A percentile compares a stretch with the other conserved stretches of the same genome.
Evolutionary conservation across 2,113 vertebrate species (phyloP).

Genomic region (Phalacrocorax pelagicus): DNA sequence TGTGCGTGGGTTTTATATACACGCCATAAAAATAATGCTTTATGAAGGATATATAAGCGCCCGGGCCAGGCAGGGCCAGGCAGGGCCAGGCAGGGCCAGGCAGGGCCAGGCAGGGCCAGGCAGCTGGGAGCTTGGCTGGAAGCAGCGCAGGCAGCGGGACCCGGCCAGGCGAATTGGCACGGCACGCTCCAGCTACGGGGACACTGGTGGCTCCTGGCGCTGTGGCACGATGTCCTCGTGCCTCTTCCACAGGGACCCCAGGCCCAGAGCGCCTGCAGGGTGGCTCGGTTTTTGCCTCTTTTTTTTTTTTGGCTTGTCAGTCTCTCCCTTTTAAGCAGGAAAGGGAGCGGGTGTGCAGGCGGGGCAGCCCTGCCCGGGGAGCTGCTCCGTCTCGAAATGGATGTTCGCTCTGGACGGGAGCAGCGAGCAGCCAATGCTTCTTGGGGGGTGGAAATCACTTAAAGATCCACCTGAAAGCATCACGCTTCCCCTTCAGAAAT

Average conservation of each 20-base stretch:
- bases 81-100: neutral
- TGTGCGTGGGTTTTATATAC: neutral
- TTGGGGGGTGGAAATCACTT: neutral
- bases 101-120: neutral
- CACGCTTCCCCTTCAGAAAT: neutral
- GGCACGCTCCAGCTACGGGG: neutral
- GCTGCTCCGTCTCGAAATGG: neutral
- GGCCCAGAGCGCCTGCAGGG: neutral
- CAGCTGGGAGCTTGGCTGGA: neutral
- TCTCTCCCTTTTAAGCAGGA: neutral
- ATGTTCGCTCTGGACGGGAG: neutral
- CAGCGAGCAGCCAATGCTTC: neutral
- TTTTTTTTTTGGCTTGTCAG: neutral
- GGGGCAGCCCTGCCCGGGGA: neutral
- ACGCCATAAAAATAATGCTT: neutral
- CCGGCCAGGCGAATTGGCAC: neutral
- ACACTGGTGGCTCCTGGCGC: neutral
- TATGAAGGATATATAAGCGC: neutral
- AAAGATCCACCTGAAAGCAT: neutral
- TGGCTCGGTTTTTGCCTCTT: neutral
- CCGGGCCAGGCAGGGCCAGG: neutral
- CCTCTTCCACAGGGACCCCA: neutral
- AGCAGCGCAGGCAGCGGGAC: neutral
- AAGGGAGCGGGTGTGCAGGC: fast-evolving
- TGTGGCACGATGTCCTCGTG: neutral